These are phyloP conservation scores for Thripadectes ignobilis DNA, from an alignment of 2,797 vertebrate genomes.

Conservation along the genomic window DNA sequence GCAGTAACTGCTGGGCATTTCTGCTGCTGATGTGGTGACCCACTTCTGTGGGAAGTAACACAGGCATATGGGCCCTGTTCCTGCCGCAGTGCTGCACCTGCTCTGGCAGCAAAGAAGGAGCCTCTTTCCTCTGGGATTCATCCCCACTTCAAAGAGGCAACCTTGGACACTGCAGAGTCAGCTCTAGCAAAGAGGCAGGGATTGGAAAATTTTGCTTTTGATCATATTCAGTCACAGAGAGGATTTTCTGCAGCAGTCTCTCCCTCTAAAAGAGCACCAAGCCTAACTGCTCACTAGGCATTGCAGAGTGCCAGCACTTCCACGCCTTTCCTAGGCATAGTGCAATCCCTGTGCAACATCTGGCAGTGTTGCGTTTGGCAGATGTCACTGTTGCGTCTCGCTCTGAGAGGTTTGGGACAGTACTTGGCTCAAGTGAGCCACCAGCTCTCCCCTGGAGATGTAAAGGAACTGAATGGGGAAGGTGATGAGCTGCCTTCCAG, in stretches of 20 bases:
- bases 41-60: not conserved
- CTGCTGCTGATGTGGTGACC: not conserved
- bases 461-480: not conserved
- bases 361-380: accelerated
- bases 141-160: not conserved
- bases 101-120: not conserved
- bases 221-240: not conserved
- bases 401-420: not conserved
- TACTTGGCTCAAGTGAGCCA: not conserved
- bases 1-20: not conserved
- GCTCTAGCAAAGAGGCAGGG: not conserved
- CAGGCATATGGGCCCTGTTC: not conserved
- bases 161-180: not conserved
- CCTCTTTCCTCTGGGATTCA: not conserved
- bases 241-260: not conserved
- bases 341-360: not conserved
- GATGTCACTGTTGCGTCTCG: accelerated
- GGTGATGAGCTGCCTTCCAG: not conserved
- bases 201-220: not conserved
- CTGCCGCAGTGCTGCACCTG: not conserved
- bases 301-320: not conserved
- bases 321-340: not conserved
- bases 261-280: not conserved
- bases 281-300: not conserved
- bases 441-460: not conserved